Evolutionary conservation across 2,797 vertebrate species (phyloP).

Genomic region (Agapornis canus): DNA sequence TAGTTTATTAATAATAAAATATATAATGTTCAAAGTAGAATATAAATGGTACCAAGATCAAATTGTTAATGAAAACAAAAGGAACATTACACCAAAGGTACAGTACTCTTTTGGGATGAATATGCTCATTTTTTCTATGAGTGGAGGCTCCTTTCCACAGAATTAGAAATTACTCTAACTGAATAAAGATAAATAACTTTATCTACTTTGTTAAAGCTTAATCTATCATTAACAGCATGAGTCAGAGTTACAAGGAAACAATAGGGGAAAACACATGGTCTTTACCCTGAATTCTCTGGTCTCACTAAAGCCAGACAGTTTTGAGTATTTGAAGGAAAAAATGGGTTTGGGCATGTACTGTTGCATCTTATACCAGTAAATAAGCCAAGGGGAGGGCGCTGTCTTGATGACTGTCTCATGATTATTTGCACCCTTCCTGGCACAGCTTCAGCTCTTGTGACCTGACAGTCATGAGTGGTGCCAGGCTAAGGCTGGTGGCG

Average conservation of each 20-base stretch:
- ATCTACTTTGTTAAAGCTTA: neutral
- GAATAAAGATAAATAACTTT: neutral
- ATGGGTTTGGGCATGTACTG: neutral
- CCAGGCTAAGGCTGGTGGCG: neutral
- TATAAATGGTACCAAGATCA: neutral
- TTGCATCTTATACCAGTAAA: neutral
- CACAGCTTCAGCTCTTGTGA: neutral
- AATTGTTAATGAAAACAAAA: neutral
- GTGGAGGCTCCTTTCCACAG: neutral
- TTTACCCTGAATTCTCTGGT: neutral
- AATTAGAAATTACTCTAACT: neutral
- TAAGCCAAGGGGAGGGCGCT: rapidly evolving
- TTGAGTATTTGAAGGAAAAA: neutral
- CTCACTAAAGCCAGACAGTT: neutral
- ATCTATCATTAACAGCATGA: constrained; percentile 17
- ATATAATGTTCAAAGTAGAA: neutral
- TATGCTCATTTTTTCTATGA: neutral
- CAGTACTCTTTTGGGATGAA: neutral
- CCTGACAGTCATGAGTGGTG: rapidly evolving
- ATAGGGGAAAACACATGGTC: neutral
- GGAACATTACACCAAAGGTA: neutral
- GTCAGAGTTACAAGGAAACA: constrained; percentile 29
- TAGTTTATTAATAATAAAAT: constrained; percentile 21
- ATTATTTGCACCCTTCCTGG: neutral
- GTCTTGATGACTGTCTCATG: neutral